Conservation (phyloP, 37 sponge, comb jelly and placozoan genomes). For the Crambe crambe region DNA sequence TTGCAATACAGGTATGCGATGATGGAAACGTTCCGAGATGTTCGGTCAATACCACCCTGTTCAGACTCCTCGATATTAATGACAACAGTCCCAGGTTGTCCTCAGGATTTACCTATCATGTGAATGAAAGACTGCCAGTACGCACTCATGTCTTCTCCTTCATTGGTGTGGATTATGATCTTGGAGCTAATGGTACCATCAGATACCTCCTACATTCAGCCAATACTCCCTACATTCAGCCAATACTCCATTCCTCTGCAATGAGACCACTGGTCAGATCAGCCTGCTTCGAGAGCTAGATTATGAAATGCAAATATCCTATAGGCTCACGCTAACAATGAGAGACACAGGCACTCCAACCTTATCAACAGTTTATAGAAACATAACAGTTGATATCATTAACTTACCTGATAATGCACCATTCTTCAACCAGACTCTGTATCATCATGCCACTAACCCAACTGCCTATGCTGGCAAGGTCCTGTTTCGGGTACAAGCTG, state of each 20-base stretch:
- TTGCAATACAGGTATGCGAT: constrained; percentile 29
- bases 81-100: constrained; percentile 46
- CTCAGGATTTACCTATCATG: constrained; percentile 8
- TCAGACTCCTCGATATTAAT: constrained; percentile 52
- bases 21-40: neutral
- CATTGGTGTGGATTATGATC: constrained; percentile 16
- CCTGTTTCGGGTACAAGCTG: constrained; percentile 13
- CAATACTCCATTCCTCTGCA: neutral
- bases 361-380: neutral
- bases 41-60: neutral
- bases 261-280: neutral
- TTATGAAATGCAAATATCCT: constrained; percentile 12
- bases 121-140: constrained; percentile 20
- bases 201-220: too few relatives aligned
- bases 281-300: constrained; percentile 26
- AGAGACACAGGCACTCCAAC: neutral
- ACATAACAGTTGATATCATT: constrained; percentile 10
- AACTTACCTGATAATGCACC: constrained; percentile 47
- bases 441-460: constrained; percentile 20
- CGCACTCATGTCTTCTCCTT: constrained; percentile 6
- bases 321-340: neutral
- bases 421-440: neutral
- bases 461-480: neutral
- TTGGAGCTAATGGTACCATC: constrained; percentile 10
- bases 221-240: neutral